Base-by-base conservation (phyloP, 2,888 invertebrate genomes). In the Nymphalis polychloros region DNA sequence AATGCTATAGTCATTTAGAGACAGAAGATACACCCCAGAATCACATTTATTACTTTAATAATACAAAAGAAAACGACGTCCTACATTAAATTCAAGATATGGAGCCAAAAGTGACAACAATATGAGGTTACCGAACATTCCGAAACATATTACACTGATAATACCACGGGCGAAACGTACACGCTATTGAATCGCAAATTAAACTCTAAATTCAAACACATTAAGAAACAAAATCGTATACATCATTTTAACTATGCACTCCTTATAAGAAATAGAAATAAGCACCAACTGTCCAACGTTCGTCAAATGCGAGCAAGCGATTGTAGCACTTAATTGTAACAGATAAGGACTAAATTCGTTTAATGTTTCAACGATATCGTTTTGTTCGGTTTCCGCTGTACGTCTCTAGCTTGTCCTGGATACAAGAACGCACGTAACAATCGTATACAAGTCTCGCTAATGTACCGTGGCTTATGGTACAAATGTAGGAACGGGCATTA, bases 61-160 rank as follows among this genome's bases (percentile, higher is more conserved):
- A 66, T 60, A 46, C 60, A 53, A 53, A 65, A 66, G 65, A 59
- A 60, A 48, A 60, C n/a, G 49, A 53, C 49, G 59, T 35, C 20
- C 48, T 16, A 57, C 59, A 53, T 65, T 66, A 66, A 53, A 66
- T 53, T 61, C 46, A 47, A 61, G 60, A 60, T 53, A 66, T 60
- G 65, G 19, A 66, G 60, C 65, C 60, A 60, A 66, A 66, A 60
- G 48, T 66, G 65, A 66, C 65, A 66, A 55, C 59, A 52, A 53
- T 65, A 60, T 53, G 53, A 60, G 60, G 60, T 60, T 60, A 55
- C 60, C 53, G 46, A 60, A 66, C 59, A 46, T 52, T 48, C 53
- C 60, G 19, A 60, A 66, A 66, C 50, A 65, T 65, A 65, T 65
- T 46, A 50, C 52, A 31, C 27, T 53, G 53, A 60, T 53, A 48